Percentiles rank a stretch among this genome's conserved stretches.
Conservation (phyloP, 1,140 invertebrate species). For the Geopemphigus sp. region DNA sequence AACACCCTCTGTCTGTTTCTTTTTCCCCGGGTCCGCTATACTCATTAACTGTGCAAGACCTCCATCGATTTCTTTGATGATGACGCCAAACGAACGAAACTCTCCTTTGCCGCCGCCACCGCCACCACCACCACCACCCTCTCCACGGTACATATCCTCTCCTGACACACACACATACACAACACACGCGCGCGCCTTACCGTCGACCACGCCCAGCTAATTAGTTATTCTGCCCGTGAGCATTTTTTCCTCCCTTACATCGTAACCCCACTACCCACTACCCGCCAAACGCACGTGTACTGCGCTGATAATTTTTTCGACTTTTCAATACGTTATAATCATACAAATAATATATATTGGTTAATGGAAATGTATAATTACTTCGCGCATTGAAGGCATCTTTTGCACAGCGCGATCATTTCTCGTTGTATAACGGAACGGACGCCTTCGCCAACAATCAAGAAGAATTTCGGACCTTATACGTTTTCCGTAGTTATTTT, state of each 20-base stretch:
- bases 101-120: conserved; percentile 19
- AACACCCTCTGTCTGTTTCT: conserved; percentile 48
- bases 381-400: too few relatives aligned
- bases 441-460: too few relatives aligned
- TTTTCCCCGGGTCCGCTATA: conserved; percentile 48
- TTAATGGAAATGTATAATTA: too few relatives aligned
- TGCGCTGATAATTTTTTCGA: neutral
- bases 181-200: neutral
- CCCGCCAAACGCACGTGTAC: neutral
- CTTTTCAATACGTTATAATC: too few relatives aligned
- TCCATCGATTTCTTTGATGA: conserved; percentile 50
- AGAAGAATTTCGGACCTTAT: too few relatives aligned
- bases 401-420: too few relatives aligned
- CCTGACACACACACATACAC: neutral
- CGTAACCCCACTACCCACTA: neutral
- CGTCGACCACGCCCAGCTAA: conserved; percentile 45
- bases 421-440: too few relatives aligned
- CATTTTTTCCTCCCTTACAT: conserved; percentile 14
- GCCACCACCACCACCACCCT: neutral
- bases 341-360: too few relatives aligned
- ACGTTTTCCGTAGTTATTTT: too few relatives aligned
- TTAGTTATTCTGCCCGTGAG: conserved; percentile 45
- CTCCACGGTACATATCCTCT: neutral
- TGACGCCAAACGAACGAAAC: conserved; percentile 48
- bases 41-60: conserved; percentile 50